These are phyloP conservation scores for Archivesica marissinica DNA, from an alignment of 1,140 invertebrate species.

Conservation along the genomic window DNA sequence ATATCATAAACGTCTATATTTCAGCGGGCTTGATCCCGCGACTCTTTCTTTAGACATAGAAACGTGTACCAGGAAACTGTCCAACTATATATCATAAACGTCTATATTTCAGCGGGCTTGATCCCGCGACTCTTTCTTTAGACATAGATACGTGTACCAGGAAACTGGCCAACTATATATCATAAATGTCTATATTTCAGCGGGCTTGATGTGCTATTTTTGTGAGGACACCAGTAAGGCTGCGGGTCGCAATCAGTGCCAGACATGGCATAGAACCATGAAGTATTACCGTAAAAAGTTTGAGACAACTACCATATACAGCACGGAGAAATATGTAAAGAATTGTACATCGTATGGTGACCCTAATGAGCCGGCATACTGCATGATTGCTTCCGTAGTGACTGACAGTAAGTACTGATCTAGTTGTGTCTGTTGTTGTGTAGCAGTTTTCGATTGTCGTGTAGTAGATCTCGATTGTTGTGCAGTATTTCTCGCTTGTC, in stretches of 20 bases:
- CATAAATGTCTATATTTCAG: neutral
- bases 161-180: neutral
- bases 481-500: too few species aligned
- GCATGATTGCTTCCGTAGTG: conserved; percentile 38
- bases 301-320: neutral
- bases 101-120: neutral
- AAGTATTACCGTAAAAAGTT: conserved; percentile 28
- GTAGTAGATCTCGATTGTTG: too few species aligned
- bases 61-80: too few species aligned
- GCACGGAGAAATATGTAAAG: conserved; percentile 49
- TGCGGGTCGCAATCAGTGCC: conserved; percentile 18
- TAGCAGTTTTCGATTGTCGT: too few species aligned
- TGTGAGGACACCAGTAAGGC: conserved; percentile 14
- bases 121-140: neutral
- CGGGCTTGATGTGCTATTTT: conserved; percentile 42
- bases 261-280: conserved; percentile 26
- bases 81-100: too few species aligned
- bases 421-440: too few species aligned
- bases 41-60: too few species aligned
- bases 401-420: neutral
- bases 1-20: too few species aligned
- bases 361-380: neutral
- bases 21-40: too few species aligned
- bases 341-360: conserved; percentile 38
- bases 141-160: neutral